Evolutionary conservation across 2,113 vertebrate genomes (phyloP).

Genomic region (Dendropsophus ebraccatus): DNA sequence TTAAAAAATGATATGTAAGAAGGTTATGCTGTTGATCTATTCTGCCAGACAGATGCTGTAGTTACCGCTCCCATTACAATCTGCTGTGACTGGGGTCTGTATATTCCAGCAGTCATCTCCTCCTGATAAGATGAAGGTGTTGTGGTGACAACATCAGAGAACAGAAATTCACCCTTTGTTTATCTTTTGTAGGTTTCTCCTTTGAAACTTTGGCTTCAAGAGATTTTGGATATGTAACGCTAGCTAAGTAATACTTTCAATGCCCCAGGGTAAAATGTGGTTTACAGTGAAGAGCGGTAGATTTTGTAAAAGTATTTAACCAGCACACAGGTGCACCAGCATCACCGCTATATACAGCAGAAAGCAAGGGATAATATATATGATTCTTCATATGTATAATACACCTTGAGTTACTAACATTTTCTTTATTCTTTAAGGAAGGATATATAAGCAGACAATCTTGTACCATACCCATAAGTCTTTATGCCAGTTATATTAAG

Average conservation of each 20-base stretch:
- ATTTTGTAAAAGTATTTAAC: background rate
- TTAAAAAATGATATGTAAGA: too few species aligned
- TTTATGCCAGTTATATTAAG: too few species aligned
- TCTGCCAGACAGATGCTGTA: too few species aligned
- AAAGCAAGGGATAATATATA: too few species aligned
- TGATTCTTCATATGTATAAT: too few species aligned
- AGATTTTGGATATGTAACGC: background rate
- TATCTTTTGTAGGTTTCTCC: background rate
- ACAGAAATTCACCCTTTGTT: background rate
- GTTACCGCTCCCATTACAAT: background rate
- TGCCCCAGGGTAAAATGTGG: background rate
- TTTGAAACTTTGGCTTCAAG: background rate
- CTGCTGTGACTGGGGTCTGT: background rate
- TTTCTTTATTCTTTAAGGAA: too few species aligned
- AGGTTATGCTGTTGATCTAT: too few species aligned
- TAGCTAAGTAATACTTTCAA: background rate
- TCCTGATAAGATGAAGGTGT: constrained; percentile 27
- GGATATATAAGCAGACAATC: too few species aligned
- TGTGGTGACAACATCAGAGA: background rate
- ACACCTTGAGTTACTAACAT: too few species aligned
- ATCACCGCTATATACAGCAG: too few species aligned
- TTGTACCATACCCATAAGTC: too few species aligned
- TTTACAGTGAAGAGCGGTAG: background rate
- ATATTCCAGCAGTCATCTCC: background rate
- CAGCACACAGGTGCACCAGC: background rate